Percentiles rank a stretch among this genome's conserved stretches.
phyloP scores from a whole-genome alignment of 2,888 invertebrate species.

The Conops quadrifasciatus region DNA sequence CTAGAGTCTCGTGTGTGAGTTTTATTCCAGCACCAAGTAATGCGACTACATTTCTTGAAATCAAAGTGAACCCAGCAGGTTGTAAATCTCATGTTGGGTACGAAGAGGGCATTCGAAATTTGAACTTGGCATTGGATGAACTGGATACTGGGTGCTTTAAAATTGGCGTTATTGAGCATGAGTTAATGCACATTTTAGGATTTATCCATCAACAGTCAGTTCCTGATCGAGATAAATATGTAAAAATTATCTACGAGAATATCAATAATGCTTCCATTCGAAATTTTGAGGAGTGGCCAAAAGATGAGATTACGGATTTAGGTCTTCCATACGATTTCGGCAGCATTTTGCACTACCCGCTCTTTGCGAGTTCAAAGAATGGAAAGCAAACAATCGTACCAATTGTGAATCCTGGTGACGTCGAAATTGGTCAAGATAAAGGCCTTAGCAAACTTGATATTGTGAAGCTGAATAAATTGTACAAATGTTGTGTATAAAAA shows the following conservation, averaged over 20 bases:
- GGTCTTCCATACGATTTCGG: conserved; percentile 78
- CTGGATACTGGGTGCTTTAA: conserved; percentile 59
- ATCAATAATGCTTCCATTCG: conserved; percentile 68
- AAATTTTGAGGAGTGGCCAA: conserved; percentile 75
- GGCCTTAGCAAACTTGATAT: conserved; percentile 56
- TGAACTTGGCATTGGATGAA: conserved; percentile 54
- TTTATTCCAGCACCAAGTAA: no score
- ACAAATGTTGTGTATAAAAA: conserved; percentile 46
- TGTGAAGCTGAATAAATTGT: conserved; percentile 57
- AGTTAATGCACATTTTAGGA: conserved; percentile 79
- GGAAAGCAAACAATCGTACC: conserved; percentile 75
- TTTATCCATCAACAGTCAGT: conserved; percentile 85
- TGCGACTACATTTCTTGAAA: no score
- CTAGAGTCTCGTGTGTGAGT: no score
- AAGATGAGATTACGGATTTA: conserved; percentile 69
- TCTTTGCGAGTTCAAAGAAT: conserved; percentile 76
- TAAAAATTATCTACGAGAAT: conserved; percentile 67
- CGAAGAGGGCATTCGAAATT: conserved; percentile 63
- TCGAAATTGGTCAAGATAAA: conserved; percentile 50
- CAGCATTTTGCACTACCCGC: conserved; percentile 83
- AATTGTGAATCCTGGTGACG: conserved; percentile 42
- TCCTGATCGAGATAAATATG: conserved; percentile 76
- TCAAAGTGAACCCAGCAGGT: conserved; percentile 64
- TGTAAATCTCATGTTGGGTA: conserved; percentile 82
- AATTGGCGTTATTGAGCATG: conserved; percentile 74